Conservation (phyloP, 1,140 invertebrate species). For the Aphaenogaster ashmeadi region DNA sequence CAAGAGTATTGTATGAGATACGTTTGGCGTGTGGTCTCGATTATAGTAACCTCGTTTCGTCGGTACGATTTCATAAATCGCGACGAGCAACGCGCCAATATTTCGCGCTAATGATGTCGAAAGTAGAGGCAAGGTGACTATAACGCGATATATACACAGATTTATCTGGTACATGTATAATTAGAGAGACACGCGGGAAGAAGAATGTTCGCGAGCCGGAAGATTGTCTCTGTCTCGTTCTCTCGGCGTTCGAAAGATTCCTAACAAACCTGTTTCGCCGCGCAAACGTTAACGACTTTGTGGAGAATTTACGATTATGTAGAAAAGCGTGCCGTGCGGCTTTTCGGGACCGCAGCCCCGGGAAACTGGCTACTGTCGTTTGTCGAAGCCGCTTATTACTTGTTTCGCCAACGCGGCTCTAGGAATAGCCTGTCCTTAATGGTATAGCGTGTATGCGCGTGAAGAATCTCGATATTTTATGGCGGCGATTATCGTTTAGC, state of each 20-base stretch:
- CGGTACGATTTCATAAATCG: constrained; percentile 24
- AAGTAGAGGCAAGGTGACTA: background rate
- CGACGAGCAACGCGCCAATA: background rate
- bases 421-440: constrained; percentile 75
- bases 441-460: constrained; percentile 67
- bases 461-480: constrained; percentile 77
- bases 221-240: background rate
- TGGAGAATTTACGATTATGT: constrained; percentile 68
- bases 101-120: constrained; percentile 36
- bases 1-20: background rate
- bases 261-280: constrained; percentile 9
- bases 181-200: constrained; percentile 19
- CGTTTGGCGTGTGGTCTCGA: constrained; percentile 40
- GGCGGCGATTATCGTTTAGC: constrained; percentile 73
- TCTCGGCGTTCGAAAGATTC: background rate
- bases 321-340: constrained; percentile 45
- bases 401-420: constrained; percentile 72
- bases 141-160: constrained; percentile 14
- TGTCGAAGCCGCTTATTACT: constrained; percentile 65
- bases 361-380: constrained; percentile 61
- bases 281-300: constrained; percentile 58
- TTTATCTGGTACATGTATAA: constrained; percentile 20
- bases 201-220: constrained; percentile 4
- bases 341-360: constrained; percentile 37
- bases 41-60: constrained; percentile 27